Base-by-base conservation (phyloP, 2,888 invertebrate genomes). In the Neelides folsomi region DNA sequence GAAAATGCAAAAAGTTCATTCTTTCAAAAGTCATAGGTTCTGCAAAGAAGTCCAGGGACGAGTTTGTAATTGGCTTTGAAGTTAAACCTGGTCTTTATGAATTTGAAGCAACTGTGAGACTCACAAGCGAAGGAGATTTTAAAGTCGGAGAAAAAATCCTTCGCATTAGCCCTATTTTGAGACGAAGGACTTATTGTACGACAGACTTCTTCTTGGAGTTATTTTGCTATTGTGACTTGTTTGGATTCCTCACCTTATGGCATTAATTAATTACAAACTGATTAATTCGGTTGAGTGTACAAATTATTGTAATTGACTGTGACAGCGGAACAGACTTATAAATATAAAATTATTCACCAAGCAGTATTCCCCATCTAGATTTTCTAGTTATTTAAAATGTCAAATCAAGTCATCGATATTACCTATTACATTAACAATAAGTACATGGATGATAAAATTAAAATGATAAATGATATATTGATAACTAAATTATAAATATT, bases 21-120 rank as follows among this genome's bases (percentile, higher is more conserved):
- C 40, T 55, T 2, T 7, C 46, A 1, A 38, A 52, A 40, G 44
- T 54, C 35, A 48, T 40, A n/a, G 52, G 46, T 0, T 39, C 15
- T n/a, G 47, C 49, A 2, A 49, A 43, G 38, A 2, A 45, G 8
- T 51, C 36, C 10, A 48, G 39, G 0, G 38, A 43, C 12, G 45
- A 42, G 18, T 45, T 53, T 19, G 42, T 56, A 5, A 46, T 56
- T 2, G 53, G 56, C 19, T 51, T 56, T 16, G 45, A 18, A 19
- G 47, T 50, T 6, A 39, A 38, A 6, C 56, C 56, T 2, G 56
- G 56, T 1, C 36, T 40, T 4, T 50, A 51, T 18, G n/a, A 40
- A 13, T 43, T 50, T 10, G 56, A 56, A 40, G 38, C 53, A 1
- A n/a, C 18, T 2, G 45, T 47, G n/a, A 37, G 13, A 8, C 10